Evolutionary conservation across 2,888 invertebrate genomes (phyloP), one percentile per base, ranked within the genome.

Genomic region (Drosophila mimetica): DNA sequence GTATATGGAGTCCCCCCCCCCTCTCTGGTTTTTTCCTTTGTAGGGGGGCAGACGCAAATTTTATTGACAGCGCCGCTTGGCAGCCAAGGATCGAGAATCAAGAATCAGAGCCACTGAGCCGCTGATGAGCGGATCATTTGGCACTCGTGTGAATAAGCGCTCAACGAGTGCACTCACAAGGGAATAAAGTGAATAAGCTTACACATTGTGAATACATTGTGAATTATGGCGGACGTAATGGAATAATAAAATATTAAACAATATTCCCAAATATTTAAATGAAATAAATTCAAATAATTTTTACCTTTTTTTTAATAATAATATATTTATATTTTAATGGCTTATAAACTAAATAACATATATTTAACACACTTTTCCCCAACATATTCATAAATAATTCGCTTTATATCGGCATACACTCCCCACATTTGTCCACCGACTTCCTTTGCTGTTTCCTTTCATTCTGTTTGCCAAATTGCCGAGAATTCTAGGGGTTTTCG

Each of bases 21-120:
- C 42, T 42, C 22, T n/a, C n/a, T n/a, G n/a, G 20, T 13, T 22
- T 42, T 22, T 22, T n/a, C 22, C 22, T 22, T 41, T 20, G 6
- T 13, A 20, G 42, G 42, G 74, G 55, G 70, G 69, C 76, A 81
- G 85, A 83, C 82, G 87, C 87, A 83, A 83, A 83, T 83, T 83
- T 85, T 83, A 83, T 83, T 83, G 82, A 83, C 82, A 83, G 87
- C 82, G 64, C 72, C 82, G 73, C 87, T 81, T 83, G 82, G 82
- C 87, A 86, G 86, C 71, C 46, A 64, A 70, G 71, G 73, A 42
- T 57, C 42, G 42, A 11, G 57, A n/a, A 22, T 61, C 16, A 30
- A 1, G 13, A 46, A 30, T 46, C 46, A 18, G 16, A 60, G 47
- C 46, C 46, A 42, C 34, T 66, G 36, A 57, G 55, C 52, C 60